These are phyloP conservation scores for Uropsilus gracilis DNA, from an alignment of 2,113 vertebrate species.

Conservation along the genomic window DNA sequence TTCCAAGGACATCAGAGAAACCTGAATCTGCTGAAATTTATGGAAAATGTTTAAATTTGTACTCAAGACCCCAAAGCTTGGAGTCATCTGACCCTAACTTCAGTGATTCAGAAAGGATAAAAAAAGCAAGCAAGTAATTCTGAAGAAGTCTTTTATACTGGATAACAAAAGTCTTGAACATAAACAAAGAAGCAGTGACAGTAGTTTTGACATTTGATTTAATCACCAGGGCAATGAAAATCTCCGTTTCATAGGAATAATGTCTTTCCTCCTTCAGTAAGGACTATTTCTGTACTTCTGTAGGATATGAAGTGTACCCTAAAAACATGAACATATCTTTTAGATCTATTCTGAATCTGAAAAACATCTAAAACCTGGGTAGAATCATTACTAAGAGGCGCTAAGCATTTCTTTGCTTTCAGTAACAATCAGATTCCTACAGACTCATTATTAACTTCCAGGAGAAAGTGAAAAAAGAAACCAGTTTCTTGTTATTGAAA, in stretches of 20 bases:
- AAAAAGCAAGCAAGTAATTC: no score
- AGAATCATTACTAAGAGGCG: not conserved
- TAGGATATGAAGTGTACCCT: not conserved
- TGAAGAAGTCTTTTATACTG: no score
- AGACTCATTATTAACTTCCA: not conserved
- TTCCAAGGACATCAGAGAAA: not conserved
- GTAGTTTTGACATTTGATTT: not conserved
- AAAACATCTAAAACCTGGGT: slow-evolving; percentile 9
- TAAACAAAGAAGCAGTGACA: not conserved
- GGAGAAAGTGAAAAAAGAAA: not conserved
- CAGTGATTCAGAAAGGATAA: not conserved
- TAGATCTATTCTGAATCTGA: not conserved
- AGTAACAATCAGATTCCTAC: not conserved
- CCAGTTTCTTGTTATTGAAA: not conserved
- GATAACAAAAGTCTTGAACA: no score
- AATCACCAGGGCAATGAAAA: not conserved
- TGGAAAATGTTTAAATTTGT: not conserved
- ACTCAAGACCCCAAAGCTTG: not conserved
- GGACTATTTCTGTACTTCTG: not conserved
- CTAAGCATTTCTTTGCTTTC: not conserved
- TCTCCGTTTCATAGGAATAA: not conserved
- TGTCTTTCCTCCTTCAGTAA: not conserved
- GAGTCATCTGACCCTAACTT: not conserved
- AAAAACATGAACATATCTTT: not conserved
- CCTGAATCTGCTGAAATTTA: not conserved